Evolutionary conservation across 2,113 vertebrate species (phyloP), one percentile per base, ranked within the genome.

Genomic region (Cnemophilus loriae): DNA sequence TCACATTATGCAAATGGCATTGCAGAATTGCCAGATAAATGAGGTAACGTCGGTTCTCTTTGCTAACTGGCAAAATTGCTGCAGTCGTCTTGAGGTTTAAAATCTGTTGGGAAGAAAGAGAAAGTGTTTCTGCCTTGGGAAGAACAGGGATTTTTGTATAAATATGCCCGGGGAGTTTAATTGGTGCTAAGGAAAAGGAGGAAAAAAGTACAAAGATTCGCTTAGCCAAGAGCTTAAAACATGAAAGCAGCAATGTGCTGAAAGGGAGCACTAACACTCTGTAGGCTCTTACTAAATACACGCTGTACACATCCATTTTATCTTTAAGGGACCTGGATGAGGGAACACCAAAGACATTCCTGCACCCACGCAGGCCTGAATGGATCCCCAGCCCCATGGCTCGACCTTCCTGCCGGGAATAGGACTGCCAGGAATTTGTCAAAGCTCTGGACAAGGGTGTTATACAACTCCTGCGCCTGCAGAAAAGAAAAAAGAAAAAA

Each of bases 1-100:
- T 74, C 87, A 35, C 73, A 77, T 89, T 90, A 96, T 93, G 92
- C 86, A 94, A 92, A 89, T 74, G 30, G 37, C 49, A 80, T 16
- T 18, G 84, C 57, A 23, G 86, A 84, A 91, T 76, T 76, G 55
- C 87, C 78, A 73, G 79, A 79, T 26, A 68, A 93, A 90, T 23
- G 67, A 93, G 67, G 70, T 23, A 44, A 69, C 22, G 10, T 37
- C 44, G 85, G 61, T 49, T 79, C 53, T 87, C 70, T 85, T 23
- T 53, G 49, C 76, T 90, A 86, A 80, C 55, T 56, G 83, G 52
- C 52, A 60, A 87, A 95, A 91, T n/a, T 52, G n/a, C 80, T 26
- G 76, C 77, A 89, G 86, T 87, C 76, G 30, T 81, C 64, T 33
- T 26, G 41, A 60, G 73, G 37, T 83, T 90, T 67, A 18, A 65